Conservation (phyloP, 2,797 vertebrate genomes). For the Neolamprologus multifasciatus region DNA sequence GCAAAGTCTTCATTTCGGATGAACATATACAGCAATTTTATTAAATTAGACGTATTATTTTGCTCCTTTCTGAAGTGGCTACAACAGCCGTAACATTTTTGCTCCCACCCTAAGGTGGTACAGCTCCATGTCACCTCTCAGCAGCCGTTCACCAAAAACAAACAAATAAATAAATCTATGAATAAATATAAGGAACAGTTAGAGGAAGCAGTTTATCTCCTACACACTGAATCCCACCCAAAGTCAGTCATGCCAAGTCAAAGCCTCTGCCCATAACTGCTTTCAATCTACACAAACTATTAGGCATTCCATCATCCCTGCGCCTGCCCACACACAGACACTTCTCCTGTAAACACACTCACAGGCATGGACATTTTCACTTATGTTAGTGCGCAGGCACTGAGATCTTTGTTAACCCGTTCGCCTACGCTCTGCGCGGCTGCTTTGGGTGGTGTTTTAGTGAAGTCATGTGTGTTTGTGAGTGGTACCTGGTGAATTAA, state of each 20-base stretch:
- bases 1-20: background rate
- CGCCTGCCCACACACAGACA: conserved; percentile 57
- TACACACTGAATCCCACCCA: conserved; percentile 13
- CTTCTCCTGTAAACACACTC: conserved; percentile 60
- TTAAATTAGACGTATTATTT: background rate
- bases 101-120: background rate
- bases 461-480: conserved; percentile 26
- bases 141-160: background rate
- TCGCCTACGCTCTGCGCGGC: conserved; percentile 43
- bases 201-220: background rate
- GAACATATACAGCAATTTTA: background rate
- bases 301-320: conserved; percentile 48
- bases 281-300: conserved; percentile 66
- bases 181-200: conserved; percentile 8
- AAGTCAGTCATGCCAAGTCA: conserved; percentile 35
- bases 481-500: conserved; percentile 60
- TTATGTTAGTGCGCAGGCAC: conserved; percentile 40
- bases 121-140: conserved; percentile 9
- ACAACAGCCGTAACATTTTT: background rate
- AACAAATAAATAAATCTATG: background rate
- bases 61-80: background rate
- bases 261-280: conserved; percentile 49
- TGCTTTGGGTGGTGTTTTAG: conserved; percentile 44
- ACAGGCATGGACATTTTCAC: conserved; percentile 45
- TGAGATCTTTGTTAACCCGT: conserved; percentile 36